phyloP scores from a whole-genome alignment of 2,888 invertebrate species.

The Apodemia mormo region DNA sequence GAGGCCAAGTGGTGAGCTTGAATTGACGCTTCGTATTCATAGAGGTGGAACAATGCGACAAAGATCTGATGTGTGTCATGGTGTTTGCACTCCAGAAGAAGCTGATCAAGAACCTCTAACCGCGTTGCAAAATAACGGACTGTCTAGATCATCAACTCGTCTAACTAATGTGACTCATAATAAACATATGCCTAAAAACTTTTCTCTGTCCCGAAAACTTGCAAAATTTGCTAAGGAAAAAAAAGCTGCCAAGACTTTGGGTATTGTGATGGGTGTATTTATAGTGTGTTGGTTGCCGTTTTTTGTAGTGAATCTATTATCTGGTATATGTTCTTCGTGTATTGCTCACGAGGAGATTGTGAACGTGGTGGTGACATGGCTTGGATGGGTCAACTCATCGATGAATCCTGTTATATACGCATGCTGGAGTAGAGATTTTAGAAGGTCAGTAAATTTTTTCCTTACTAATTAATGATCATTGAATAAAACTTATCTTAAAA shows the following conservation, averaged over 20 bases:
- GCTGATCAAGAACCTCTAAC: constrained; percentile 87
- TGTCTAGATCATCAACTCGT: constrained; percentile 86
- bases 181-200: constrained; percentile 90
- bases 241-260: constrained; percentile 98
- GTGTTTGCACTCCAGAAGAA: constrained; percentile 85
- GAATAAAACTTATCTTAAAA: too few relatives aligned
- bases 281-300: constrained; percentile 99
- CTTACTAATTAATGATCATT: too few relatives aligned
- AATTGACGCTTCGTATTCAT: constrained; percentile 95
- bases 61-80: constrained; percentile 75
- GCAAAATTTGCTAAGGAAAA: constrained; percentile 98
- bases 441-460: constrained; percentile 84
- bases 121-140: constrained; percentile 89
- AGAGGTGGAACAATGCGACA: constrained; percentile 91
- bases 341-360: constrained; percentile 94
- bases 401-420: constrained; percentile 99
- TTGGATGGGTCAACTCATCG: constrained; percentile 97
- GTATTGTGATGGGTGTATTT: constrained; percentile 98
- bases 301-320: constrained; percentile 95
- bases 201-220: constrained; percentile 94
- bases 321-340: constrained; percentile 93
- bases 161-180: constrained; percentile 82
- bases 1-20: constrained; percentile 91
- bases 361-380: constrained; percentile 94
- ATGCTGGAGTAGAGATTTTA: constrained; percentile 98